Evolutionary conservation across 2,888 invertebrate genomes (phyloP).

Genomic region (Atrina japonica): DNA sequence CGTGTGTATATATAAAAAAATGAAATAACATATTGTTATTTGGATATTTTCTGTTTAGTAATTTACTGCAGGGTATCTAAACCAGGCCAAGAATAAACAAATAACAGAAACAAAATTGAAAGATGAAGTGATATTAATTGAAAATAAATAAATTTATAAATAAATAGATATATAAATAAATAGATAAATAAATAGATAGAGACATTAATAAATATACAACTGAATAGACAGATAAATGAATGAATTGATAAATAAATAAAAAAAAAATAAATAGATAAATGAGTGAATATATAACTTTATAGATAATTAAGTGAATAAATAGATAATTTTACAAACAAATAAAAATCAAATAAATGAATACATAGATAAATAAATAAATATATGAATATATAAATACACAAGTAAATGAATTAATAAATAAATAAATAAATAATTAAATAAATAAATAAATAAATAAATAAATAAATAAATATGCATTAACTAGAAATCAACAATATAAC

Average conservation of each 20-base stretch:
- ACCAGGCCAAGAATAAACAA: too few relatives aligned
- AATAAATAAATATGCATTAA: slow-evolving; percentile 3
- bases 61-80: too few relatives aligned
- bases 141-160: not conserved
- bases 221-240: not conserved
- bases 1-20: too few relatives aligned
- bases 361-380: slow-evolving; percentile 26
- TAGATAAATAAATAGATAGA: slow-evolving; percentile 1
- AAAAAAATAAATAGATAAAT: not conserved
- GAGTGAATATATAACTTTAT: not conserved
- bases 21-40: too few relatives aligned
- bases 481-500: too few relatives aligned
- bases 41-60: too few relatives aligned
- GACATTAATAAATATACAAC: not conserved
- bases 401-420: slow-evolving; percentile 35
- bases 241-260: not conserved
- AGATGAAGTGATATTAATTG: too few relatives aligned
- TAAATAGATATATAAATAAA: slow-evolving; percentile 1
- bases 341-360: slow-evolving; percentile 25
- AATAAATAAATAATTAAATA: slow-evolving; percentile 25
- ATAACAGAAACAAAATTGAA: too few relatives aligned
- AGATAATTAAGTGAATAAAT: slow-evolving; percentile 1
- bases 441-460: slow-evolving; percentile 18
- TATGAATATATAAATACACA: slow-evolving; percentile 3
- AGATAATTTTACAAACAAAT: not conserved